These are phyloP conservation scores for Hermaeophaga mercurialis DNA, from an alignment of 2,888 invertebrate species.

Conservation along the genomic window DNA sequence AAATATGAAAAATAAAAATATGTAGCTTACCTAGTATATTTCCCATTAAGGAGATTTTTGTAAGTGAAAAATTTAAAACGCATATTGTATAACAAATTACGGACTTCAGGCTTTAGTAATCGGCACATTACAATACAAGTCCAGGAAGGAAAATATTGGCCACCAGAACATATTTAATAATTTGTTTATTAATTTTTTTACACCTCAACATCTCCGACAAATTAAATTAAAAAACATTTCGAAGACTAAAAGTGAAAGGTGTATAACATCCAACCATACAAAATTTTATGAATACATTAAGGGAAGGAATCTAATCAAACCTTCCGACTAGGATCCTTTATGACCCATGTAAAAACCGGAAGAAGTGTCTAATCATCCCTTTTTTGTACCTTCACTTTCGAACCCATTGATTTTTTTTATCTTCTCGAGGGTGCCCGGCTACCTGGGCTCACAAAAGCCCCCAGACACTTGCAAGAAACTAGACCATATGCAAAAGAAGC, in stretches of 20 bases:
- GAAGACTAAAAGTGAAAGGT: slow-evolving; percentile 3
- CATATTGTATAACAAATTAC: too few species aligned
- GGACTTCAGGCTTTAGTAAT: too few species aligned
- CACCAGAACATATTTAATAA: too few species aligned
- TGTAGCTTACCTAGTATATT: too few species aligned
- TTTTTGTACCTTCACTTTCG: slow-evolving; percentile 32
- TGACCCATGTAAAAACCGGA: slow-evolving; percentile 25
- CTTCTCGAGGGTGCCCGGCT: slow-evolving; percentile 23
- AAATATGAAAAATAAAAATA: too few species aligned
- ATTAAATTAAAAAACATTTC: too few species aligned
- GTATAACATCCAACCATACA: not conserved
- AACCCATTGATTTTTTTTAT: slow-evolving; percentile 37
- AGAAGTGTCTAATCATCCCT: slow-evolving; percentile 28
- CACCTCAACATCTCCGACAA: too few species aligned
- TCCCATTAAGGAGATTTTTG: too few species aligned
- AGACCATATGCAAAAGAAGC: slow-evolving; percentile 53
- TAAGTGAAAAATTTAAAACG: too few species aligned
- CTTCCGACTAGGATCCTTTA: slow-evolving; percentile 12
- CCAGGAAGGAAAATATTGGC: too few species aligned
- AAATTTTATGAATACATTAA: not conserved
- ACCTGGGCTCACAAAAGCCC: slow-evolving; percentile 30
- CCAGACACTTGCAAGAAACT: slow-evolving; percentile 37
- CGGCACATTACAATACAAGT: too few species aligned
- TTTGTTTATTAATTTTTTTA: too few species aligned
- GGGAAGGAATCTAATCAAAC: slow-evolving; percentile 1